A percentile compares a stretch with the other conserved stretches of the same genome.
Evolutionary conservation across 2,113 vertebrate genomes (phyloP).

Genomic region (Enhydra lutris): DNA sequence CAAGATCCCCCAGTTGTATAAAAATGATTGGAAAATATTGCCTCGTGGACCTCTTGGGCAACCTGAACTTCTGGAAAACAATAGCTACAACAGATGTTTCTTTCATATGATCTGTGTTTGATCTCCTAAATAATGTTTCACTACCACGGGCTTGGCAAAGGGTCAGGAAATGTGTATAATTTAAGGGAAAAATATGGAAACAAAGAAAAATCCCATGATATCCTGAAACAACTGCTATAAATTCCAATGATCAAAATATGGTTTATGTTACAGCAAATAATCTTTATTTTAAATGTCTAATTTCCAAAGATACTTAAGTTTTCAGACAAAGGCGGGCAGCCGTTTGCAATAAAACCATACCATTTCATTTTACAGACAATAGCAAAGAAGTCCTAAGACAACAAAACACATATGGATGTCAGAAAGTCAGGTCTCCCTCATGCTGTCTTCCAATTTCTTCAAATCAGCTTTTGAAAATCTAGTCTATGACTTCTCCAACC

Average conservation of each 20-base stretch:
- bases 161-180: slow-evolving; percentile 56
- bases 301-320: slow-evolving; percentile 47
- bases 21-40: slow-evolving; percentile 58
- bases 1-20: not conserved
- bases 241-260: slow-evolving; percentile 48
- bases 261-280: slow-evolving; percentile 30
- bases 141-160: slow-evolving; percentile 49
- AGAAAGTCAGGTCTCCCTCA: not conserved
- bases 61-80: slow-evolving; percentile 58
- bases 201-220: slow-evolving; percentile 50
- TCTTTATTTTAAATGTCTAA: slow-evolving; percentile 41
- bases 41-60: slow-evolving; percentile 19
- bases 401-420: not conserved
- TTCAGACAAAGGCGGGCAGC: slow-evolving; percentile 17
- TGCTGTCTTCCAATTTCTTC: not conserved
- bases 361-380: not conserved
- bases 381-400: not conserved
- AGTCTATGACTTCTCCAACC: not conserved
- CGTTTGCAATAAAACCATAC: not conserved
- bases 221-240: slow-evolving; percentile 37
- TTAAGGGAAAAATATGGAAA: slow-evolving; percentile 55
- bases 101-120: slow-evolving; percentile 64
- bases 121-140: slow-evolving; percentile 60
- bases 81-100: slow-evolving; percentile 62
- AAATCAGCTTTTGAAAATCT: not conserved